phyloP scores from a whole-genome alignment of 2,888 invertebrate genomes.

The Phytoseiulus persimilis region DNA sequence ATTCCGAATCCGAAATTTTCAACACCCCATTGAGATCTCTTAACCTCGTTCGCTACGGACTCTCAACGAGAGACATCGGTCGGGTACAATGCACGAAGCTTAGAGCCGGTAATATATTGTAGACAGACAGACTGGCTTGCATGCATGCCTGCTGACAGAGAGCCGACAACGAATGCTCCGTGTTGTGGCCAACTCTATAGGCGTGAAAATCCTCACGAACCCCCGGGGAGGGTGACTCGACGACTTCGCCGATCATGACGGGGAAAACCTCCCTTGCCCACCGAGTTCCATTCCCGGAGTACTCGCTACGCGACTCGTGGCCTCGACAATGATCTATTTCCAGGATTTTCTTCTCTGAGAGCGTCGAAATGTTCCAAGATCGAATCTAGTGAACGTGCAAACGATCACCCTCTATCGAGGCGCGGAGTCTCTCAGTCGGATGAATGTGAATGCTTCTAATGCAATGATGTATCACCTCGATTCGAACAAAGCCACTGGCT shows the following conservation, averaged over 20 bases:
- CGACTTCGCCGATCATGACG: neutral
- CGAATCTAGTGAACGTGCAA: neutral
- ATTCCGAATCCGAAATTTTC: conserved; percentile 5
- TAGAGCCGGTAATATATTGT: conserved; percentile 38
- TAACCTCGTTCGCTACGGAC: neutral
- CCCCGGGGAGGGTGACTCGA: conserved; percentile 12
- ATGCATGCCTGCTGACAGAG: neutral
- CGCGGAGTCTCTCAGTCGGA: neutral
- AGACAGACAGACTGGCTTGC: neutral
- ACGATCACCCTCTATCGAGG: neutral
- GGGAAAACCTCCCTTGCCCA: neutral
- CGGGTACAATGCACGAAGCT: neutral
- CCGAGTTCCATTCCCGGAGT: neutral
- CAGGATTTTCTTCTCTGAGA: too few species aligned
- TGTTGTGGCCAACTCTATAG: conserved; percentile 39
- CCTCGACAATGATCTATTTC: too few species aligned
- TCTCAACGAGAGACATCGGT: neutral
- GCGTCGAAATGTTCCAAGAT: neutral
- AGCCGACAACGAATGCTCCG: neutral
- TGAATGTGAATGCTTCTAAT: conserved; percentile 31
- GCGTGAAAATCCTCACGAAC: conserved; percentile 37
- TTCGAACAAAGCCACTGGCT: neutral
- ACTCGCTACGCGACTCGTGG: too few species aligned
- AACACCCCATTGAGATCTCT: conserved; percentile 5
- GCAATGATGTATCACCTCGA: conserved; percentile 37